Conservation (phyloP, 2,113 vertebrate species). For the Oenanthe melanoleuca region DNA sequence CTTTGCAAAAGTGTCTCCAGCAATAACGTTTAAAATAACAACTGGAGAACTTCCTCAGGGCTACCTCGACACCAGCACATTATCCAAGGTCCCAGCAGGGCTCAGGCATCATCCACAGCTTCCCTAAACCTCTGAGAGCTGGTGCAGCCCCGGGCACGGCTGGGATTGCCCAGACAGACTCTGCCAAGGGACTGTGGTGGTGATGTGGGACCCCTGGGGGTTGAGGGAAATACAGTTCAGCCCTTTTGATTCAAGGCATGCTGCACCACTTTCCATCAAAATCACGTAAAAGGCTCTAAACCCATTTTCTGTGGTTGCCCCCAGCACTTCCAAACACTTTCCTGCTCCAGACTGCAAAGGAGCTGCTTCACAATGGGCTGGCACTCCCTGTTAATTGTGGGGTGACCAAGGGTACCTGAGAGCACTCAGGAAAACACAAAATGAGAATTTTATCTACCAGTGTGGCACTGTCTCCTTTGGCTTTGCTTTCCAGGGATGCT, state of each 20-base stretch:
- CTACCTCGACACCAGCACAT: neutral
- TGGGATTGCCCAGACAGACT: neutral
- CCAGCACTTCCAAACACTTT: neutral
- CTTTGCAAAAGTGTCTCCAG: conserved; percentile 1
- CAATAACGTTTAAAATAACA: neutral
- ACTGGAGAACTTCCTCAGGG: neutral
- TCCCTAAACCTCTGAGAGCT: neutral
- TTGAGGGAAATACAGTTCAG: neutral
- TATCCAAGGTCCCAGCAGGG: neutral
- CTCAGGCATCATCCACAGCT: neutral
- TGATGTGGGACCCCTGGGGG: too few relatives aligned
- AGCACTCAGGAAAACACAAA: neutral
- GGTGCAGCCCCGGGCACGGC: fast-evolving
- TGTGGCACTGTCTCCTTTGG: neutral
- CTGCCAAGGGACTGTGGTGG: neutral
- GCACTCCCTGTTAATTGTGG: neutral
- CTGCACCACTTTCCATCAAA: neutral
- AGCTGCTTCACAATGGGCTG: neutral
- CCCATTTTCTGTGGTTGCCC: neutral
- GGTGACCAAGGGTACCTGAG: neutral
- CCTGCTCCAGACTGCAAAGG: neutral
- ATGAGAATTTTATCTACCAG: neutral
- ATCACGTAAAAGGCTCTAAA: neutral
- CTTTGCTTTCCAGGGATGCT: neutral
- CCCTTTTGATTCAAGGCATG: neutral